Evolutionary conservation across 2,888 invertebrate genomes (phyloP).

Genomic region (Hecatera dysodea): DNA sequence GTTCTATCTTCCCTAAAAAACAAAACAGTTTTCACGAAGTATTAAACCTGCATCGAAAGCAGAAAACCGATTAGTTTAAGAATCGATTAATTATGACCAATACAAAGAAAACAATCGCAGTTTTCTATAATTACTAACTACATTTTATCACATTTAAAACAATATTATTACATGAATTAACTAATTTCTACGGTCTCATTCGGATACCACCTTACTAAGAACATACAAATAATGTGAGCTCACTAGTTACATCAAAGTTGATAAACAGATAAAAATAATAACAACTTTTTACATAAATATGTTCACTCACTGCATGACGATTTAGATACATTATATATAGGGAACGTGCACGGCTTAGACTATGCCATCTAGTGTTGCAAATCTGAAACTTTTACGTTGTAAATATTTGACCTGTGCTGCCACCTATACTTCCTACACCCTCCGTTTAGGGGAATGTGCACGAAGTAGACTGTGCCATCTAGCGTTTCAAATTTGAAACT

Average conservation of each 20-base stretch:
- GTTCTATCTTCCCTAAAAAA: background rate
- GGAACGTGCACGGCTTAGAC: too few species aligned
- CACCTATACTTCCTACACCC: too few species aligned
- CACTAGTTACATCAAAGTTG: background rate
- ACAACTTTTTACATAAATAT: background rate
- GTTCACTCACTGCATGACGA: background rate
- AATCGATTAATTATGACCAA: background rate
- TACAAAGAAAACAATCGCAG: slow-evolving; percentile 4
- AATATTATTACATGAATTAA: slow-evolving; percentile 31
- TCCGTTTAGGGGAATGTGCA: too few species aligned
- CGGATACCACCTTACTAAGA: background rate
- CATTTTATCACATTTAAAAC: slow-evolving; percentile 58
- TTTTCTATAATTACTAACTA: slow-evolving; percentile 26
- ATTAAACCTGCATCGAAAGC: slow-evolving; percentile 1
- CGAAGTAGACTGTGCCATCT: too few species aligned
- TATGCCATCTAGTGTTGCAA: too few species aligned
- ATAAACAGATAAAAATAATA: slow-evolving; percentile 22
- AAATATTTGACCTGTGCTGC: too few species aligned
- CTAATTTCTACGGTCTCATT: slow-evolving; percentile 8
- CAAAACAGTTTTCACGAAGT: slow-evolving; percentile 10
- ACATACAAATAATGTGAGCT: background rate
- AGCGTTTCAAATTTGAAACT: too few species aligned
- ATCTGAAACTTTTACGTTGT: too few species aligned
- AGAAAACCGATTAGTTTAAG: slow-evolving; percentile 7
- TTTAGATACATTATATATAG: too few species aligned